These are phyloP conservation scores for Trematomus bernacchii DNA, from an alignment of 2,797 vertebrate genomes.

Conservation along the genomic window DNA sequence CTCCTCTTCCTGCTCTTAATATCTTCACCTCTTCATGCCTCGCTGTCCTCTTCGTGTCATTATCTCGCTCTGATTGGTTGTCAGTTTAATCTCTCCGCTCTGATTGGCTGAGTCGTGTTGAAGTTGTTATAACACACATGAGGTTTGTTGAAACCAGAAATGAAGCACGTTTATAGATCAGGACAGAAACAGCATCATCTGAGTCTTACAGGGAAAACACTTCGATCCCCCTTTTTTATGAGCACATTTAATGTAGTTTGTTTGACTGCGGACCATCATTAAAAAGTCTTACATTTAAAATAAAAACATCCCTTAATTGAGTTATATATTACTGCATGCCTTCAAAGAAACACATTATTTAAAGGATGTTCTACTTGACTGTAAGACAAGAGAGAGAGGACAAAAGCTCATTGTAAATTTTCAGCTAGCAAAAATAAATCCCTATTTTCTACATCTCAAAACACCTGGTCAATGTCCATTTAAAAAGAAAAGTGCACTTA, in stretches of 20 bases:
- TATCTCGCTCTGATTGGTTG: constrained; percentile 58
- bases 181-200: no score
- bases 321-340: no score
- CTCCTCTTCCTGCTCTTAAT: constrained; percentile 19
- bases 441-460: no score
- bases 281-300: neutral
- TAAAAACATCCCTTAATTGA: neutral
- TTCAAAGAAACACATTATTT: neutral
- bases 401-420: no score
- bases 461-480: no score
- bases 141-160: constrained; percentile 31
- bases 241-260: neutral
- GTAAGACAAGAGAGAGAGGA: no score
- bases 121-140: constrained; percentile 40
- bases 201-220: neutral
- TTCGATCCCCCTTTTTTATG: neutral
- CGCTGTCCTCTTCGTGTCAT: constrained; percentile 47
- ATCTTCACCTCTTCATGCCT: constrained; percentile 56
- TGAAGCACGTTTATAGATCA: constrained; percentile 1
- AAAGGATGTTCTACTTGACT: neutral
- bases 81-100: constrained; percentile 47
- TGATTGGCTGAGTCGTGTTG: constrained; percentile 65
- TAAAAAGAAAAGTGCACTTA: no score
- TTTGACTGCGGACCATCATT: neutral
- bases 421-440: no score